Evolutionary conservation across 1,140 invertebrate species (phyloP).

Genomic region (Geopemphigus sp.): DNA sequence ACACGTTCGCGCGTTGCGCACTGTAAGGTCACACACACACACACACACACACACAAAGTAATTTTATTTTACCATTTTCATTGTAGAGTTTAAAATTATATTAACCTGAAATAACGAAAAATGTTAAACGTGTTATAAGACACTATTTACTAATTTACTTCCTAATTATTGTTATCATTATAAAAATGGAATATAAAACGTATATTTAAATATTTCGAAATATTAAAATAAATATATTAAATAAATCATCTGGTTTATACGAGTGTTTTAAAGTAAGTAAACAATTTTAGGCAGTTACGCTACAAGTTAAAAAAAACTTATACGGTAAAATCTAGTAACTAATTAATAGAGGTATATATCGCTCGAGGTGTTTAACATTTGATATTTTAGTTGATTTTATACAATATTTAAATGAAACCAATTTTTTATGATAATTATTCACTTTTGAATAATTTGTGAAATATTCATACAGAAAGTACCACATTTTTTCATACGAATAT

Average conservation of each 20-base stretch:
- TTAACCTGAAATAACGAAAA: too few relatives aligned
- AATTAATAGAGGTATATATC: slow-evolving; percentile 7
- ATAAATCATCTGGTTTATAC: neutral
- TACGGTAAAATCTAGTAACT: neutral
- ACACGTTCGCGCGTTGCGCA: too few relatives aligned
- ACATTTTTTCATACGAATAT: too few relatives aligned
- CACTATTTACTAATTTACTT: too few relatives aligned
- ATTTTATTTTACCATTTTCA: too few relatives aligned
- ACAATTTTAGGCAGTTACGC: neutral
- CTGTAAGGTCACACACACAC: too few relatives aligned
- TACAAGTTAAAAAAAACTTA: neutral
- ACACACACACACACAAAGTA: too few relatives aligned
- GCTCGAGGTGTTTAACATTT: neutral
- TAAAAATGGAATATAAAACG: too few relatives aligned
- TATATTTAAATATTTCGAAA: neutral
- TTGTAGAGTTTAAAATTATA: too few relatives aligned
- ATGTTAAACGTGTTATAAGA: too few relatives aligned
- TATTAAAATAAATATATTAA: neutral
- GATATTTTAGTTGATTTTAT: neutral
- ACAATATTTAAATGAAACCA: neutral
- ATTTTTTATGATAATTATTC: neutral
- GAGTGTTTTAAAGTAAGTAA: neutral
- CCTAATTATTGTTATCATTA: too few relatives aligned
- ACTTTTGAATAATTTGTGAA: neutral
- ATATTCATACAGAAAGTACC: too few relatives aligned